phyloP scores from a whole-genome alignment of 2,113 vertebrate genomes.

The Sander vitreus region DNA sequence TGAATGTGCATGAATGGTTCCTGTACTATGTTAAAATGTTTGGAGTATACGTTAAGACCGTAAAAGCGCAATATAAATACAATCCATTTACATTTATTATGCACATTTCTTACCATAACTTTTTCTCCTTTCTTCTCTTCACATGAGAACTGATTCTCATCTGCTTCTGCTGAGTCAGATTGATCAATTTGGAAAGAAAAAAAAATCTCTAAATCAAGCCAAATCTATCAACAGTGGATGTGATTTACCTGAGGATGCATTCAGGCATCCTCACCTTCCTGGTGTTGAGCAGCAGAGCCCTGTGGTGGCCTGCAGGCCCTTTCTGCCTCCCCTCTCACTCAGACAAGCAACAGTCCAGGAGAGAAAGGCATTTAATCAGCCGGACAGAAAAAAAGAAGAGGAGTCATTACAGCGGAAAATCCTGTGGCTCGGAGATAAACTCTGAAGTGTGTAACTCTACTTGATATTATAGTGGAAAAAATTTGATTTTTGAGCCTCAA shows the following conservation, averaged over 20 bases:
- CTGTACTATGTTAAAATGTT: no score
- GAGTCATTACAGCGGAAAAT: conserved; percentile 39
- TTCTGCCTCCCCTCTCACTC: conserved; percentile 11
- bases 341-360: conserved; percentile 3
- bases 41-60: no score
- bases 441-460: not conserved
- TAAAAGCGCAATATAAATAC: no score
- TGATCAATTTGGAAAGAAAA: not conserved
- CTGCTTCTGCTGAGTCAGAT: not conserved
- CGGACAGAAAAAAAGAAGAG: conserved; percentile 15
- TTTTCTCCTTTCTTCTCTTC: not conserved
- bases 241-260: conserved; percentile 17
- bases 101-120: not conserved
- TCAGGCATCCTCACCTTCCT: conserved; percentile 9
- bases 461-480: conserved; percentile 36
- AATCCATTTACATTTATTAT: not conserved
- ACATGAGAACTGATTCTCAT: not conserved
- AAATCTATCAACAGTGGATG: not conserved
- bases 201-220: not conserved
- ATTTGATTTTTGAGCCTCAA: conserved; percentile 17
- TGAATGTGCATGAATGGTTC: no score
- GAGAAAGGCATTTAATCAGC: conserved; percentile 26
- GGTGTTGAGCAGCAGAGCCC: conserved; percentile 4
- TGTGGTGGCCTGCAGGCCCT: not conserved
- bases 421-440: conserved; percentile 66